A percentile compares a stretch with the other conserved stretches of the same genome.
These are phyloP conservation scores for Apodemia duryi DNA, from an alignment of 2,888 invertebrate species.

Conservation along the genomic window DNA sequence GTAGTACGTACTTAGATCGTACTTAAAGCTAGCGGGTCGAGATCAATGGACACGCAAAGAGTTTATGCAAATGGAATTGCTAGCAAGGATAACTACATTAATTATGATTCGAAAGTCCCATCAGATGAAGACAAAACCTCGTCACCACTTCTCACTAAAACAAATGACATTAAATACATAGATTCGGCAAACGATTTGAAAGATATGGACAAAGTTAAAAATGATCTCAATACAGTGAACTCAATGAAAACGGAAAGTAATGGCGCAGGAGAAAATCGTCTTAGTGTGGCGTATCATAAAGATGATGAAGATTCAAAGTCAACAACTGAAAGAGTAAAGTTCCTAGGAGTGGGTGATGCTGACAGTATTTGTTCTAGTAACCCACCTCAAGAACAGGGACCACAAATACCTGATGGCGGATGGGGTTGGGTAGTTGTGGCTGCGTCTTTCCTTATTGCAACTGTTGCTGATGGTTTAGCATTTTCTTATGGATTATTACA, in stretches of 20 bases:
- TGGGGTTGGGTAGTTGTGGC: conserved; percentile 96
- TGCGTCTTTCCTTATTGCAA: conserved; percentile 90
- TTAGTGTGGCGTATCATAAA: conserved; percentile 53
- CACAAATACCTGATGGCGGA: conserved; percentile 89
- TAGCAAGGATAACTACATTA: conserved; percentile 61
- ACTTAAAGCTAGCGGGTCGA: conserved; percentile 48
- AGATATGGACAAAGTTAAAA: conserved; percentile 44
- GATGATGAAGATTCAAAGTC: conserved; percentile 65
- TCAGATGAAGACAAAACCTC: conserved; percentile 74
- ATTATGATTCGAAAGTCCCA: conserved; percentile 63
- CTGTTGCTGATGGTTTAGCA: conserved; percentile 95
- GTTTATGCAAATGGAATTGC: conserved; percentile 67
- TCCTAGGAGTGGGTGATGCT: conserved; percentile 71
- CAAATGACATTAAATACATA: conserved; percentile 57
- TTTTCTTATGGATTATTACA: conserved; percentile 95
- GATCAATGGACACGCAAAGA: conserved; percentile 71
- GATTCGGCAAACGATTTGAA: conserved; percentile 51
- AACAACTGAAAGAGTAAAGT: conserved; percentile 72
- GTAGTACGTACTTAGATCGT: conserved; percentile 43
- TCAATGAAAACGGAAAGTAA: conserved; percentile 56
- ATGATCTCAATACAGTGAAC: conserved; percentile 62
- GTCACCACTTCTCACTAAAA: conserved; percentile 59
- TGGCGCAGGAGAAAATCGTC: conserved; percentile 43
- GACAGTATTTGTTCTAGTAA: conserved; percentile 71
- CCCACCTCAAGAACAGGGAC: conserved; percentile 54